Evolutionary conservation across 2,797 vertebrate genomes (phyloP), one percentile per base, ranked within the genome.

Genomic region (Myoxocephalus aenaeus): DNA sequence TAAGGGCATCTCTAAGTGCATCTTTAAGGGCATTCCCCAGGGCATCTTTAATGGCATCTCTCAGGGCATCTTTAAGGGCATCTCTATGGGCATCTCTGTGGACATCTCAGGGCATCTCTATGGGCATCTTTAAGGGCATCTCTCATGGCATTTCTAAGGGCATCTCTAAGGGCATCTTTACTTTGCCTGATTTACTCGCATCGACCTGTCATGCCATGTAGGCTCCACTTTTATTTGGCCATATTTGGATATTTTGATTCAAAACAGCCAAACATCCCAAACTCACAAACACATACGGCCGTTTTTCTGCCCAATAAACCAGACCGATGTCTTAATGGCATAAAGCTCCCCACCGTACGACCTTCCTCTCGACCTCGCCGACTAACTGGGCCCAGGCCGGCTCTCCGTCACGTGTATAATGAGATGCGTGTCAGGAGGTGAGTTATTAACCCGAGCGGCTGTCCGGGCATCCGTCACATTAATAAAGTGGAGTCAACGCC

Each of bases 391-490:
- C 25, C 48, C 57, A 3, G 22, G 46, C 29, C 0, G 14, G 15
- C 36, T 48, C 72, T 77, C 64, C 36, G 17, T 74, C 44, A 25
- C 17, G 74, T 48, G 1, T n/a, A 27, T 80, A 86, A 83, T 76
- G 79, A 72, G 62, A 56, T 13, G n/a, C 79, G 32, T 73, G 75
- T 75, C 63, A 67, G 70, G 64, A 63, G 73, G 68, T 17, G 62
- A 67, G 68, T 75, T 62, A 80, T 83, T 84, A 81, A 84, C 74
- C 64, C 38, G 2, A 77, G 70, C 73, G 20, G 67, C 80, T 67
- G 80, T 59, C 56, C 32, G 1, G 50, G 82, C 86, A 76, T 82
- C 83, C 71, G 89, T 87, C 85, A 83, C 67, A 6, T 64, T 90
- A 84, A 90, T 86, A 81, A 86, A 73, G 79, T 73, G 51, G 51